A percentile compares a stretch with the other conserved stretches of the same genome.
These are phyloP conservation scores for Heliconius aoede DNA, from an alignment of 2,888 invertebrate genomes.

Conservation along the genomic window DNA sequence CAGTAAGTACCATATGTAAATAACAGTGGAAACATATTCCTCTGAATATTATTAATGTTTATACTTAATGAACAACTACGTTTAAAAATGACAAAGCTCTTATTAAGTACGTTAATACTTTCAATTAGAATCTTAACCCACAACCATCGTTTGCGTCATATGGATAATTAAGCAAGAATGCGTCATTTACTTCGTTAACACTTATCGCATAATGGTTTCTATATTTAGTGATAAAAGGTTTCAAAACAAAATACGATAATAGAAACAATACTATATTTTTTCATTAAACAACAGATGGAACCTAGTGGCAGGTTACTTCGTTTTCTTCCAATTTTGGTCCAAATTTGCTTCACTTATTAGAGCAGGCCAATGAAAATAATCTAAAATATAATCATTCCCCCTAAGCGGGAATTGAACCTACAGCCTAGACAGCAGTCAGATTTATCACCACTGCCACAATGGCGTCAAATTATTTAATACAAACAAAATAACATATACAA, in stretches of 20 bases:
- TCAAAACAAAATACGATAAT: neutral
- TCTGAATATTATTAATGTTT: too few relatives aligned
- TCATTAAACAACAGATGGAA: too few relatives aligned
- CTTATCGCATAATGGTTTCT: neutral
- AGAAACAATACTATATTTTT: neutral
- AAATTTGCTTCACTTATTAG: too few relatives aligned
- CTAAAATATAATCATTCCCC: neutral
- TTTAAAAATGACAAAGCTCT: neutral
- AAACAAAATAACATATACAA: constrained; percentile 21
- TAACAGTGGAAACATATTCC: too few relatives aligned
- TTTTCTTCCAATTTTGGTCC: too few relatives aligned
- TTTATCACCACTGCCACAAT: neutral
- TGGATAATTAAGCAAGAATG: neutral
- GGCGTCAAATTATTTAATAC: neutral
- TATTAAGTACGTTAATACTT: neutral
- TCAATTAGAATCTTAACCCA: neutral
- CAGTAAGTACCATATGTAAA: too few relatives aligned
- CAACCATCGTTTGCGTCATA: neutral
- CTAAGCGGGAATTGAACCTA: constrained; percentile 51
- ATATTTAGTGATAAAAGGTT: neutral
- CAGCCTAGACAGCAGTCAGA: neutral
- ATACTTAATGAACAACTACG: too few relatives aligned
- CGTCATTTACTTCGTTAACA: neutral
- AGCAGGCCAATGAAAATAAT: neutral
- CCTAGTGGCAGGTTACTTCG: too few relatives aligned